Base-by-base conservation (phyloP, 64 coral and sea anemone species). In the Stichodactyla mertensii region DNA sequence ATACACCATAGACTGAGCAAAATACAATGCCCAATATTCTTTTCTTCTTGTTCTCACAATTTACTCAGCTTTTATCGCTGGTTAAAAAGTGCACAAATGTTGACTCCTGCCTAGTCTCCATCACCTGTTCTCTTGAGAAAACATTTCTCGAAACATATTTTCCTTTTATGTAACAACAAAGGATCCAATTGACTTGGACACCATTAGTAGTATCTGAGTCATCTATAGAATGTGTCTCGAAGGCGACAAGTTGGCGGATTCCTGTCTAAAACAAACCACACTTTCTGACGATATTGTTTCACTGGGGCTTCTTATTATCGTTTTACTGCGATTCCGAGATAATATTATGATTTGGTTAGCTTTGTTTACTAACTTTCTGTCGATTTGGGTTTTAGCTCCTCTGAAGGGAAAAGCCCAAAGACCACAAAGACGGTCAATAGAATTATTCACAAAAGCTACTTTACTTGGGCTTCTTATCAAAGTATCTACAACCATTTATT, bases 71-170 rank as follows among this genome's bases (percentile, higher is more conserved):
- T 97, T 97, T 97, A 97, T 90, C 94, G 83, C 84, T 81, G 70
- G 84, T 87, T 86, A 89, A 97, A 95, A 89, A 97, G 88, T 90
- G 94, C 87, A 97, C 94, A 97, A 97, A 97, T 97, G 94, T 97
- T 97, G 94, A 97, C 94, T 97, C 78, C 91, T 88, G 89, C 88
- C 91, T 92, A 87, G 71, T 79, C 82, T 88, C 92, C 91, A 87
- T 97, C 94, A 97, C 94, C 94, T 97, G 94, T 97, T 97, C 94
- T 89, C 94, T 97, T 97, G 94, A 97, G 94, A 97, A 97, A 97
- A 97, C 94, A 97, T 97, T 97, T 92, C 94, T 97, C 86, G 84
- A 97, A 97, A 97, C 94, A 97, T 97, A 90, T 97, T 97, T 97
- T 88, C 85, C 88, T 86, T 97, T 97, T 97, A 89, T 97, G 91